Conservation (phyloP, 2,888 invertebrate genomes). For the Hyposoter didymator region DNA sequence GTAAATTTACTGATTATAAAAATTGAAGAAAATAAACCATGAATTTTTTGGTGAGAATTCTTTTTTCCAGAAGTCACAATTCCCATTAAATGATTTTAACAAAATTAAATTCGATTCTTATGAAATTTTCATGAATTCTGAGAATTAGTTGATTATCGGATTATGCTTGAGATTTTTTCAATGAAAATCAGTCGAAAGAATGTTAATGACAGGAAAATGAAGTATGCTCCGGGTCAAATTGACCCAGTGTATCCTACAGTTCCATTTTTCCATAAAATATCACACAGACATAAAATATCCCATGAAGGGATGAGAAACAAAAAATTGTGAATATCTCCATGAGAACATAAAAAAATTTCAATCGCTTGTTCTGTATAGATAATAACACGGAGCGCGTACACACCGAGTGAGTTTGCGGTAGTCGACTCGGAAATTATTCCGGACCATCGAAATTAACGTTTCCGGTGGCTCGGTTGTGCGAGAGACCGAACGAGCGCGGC, state of each 20-base stretch:
- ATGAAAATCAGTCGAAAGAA: too few species aligned
- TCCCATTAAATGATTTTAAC: not conserved
- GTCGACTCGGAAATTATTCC: conserved; percentile 68
- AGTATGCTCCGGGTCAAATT: not conserved
- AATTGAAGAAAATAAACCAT: too few species aligned
- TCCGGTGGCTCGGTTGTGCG: conserved; percentile 60
- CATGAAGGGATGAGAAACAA: too few species aligned
- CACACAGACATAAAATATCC: not conserved
- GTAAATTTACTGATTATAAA: too few species aligned
- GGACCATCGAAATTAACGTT: conserved; percentile 69
- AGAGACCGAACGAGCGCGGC: conserved; percentile 33
- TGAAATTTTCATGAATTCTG: too few species aligned
- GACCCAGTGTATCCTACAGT: not conserved
- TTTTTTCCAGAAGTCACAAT: not conserved
- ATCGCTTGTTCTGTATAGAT: not conserved
- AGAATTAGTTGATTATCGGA: too few species aligned
- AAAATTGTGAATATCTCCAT: not conserved
- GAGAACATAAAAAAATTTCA: not conserved
- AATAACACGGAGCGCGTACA: conserved; percentile 17
- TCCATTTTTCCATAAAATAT: not conserved
- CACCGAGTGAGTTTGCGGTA: conserved; percentile 57
- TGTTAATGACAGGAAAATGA: not conserved
- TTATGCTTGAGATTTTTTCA: too few species aligned
- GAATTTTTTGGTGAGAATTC: too few species aligned
- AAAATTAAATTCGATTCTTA: not conserved